phyloP scores from a whole-genome alignment of 2,888 invertebrate genomes.

The Folsomia candida region DNA sequence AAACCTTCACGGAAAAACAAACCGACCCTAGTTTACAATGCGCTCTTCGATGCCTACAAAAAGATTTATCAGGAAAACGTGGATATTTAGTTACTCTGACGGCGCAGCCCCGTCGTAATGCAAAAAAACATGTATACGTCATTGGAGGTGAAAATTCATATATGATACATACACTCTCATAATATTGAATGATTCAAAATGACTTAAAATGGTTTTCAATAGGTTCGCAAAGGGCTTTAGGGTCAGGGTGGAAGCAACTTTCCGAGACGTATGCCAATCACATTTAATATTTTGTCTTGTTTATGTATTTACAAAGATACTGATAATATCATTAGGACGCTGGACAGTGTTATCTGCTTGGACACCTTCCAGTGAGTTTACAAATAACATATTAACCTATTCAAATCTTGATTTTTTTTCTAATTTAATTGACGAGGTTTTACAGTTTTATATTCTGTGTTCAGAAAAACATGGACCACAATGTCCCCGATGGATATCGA shows the following conservation, averaged over 20 bases:
- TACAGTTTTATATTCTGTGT: not conserved
- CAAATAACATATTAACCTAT: not conserved
- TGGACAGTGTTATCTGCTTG: slow-evolving; percentile 78
- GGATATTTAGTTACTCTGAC: slow-evolving; percentile 44
- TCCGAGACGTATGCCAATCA: too few species aligned
- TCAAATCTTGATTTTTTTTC: not conserved
- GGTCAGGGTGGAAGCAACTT: slow-evolving; percentile 68
- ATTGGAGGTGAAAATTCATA: slow-evolving; percentile 91
- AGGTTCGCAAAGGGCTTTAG: too few species aligned
- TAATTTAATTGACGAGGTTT: not conserved
- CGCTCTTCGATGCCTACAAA: slow-evolving; percentile 74
- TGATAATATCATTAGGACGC: too few species aligned
- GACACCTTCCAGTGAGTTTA: slow-evolving; percentile 63
- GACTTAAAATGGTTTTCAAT: too few species aligned
- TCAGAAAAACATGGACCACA: slow-evolving; percentile 72
- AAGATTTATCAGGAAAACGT: slow-evolving; percentile 61
- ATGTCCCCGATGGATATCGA: slow-evolving; percentile 78
- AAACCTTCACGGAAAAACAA: slow-evolving; percentile 73
- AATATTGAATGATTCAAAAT: too few species aligned
- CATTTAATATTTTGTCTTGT: too few species aligned
- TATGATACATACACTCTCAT: too few species aligned
- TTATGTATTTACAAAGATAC: too few species aligned
- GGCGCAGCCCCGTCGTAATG: slow-evolving; percentile 58
- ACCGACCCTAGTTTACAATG: slow-evolving; percentile 57
- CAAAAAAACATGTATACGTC: slow-evolving; percentile 81